A percentile compares a stretch with the other conserved stretches of the same genome.
These are phyloP conservation scores for Poecilia picta DNA, from an alignment of 2,797 vertebrate species.

Conservation along the genomic window DNA sequence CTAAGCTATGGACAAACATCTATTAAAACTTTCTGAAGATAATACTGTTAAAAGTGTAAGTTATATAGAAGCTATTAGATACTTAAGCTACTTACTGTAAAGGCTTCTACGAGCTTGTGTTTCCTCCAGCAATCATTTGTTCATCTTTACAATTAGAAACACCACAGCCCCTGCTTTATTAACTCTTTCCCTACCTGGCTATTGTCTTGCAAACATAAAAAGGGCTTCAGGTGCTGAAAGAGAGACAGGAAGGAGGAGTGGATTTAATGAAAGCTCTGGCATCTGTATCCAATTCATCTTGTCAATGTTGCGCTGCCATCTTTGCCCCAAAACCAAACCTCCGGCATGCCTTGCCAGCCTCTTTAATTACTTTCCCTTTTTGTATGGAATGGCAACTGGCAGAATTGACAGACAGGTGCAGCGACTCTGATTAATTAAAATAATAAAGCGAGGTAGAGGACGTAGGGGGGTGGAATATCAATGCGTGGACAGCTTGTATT, in stretches of 20 bases:
- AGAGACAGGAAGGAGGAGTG: conserved; percentile 29
- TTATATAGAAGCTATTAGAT: conserved; percentile 35
- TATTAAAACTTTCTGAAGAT: conserved; percentile 1
- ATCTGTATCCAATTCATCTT: conserved; percentile 79
- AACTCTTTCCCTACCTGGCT: conserved; percentile 71
- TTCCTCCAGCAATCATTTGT: conserved; percentile 69
- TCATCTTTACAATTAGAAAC: conserved; percentile 67
- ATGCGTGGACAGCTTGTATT: conserved; percentile 60
- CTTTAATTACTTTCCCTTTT: conserved; percentile 79
- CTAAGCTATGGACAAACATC: neutral
- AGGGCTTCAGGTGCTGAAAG: conserved; percentile 67
- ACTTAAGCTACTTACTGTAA: conserved; percentile 48
- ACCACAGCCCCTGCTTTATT: conserved; percentile 54
- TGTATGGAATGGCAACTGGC: conserved; percentile 58
- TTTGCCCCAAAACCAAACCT: conserved; percentile 75
- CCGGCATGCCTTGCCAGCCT: conserved; percentile 75
- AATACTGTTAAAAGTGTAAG: conserved; percentile 17
- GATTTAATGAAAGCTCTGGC: conserved; percentile 78
- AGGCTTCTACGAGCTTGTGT: conserved; percentile 37
- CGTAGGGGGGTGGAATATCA: conserved; percentile 55
- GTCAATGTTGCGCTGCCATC: conserved; percentile 65
- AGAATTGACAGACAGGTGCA: conserved; percentile 80
- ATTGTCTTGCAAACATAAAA: conserved; percentile 52
- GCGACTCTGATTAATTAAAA: conserved; percentile 83
- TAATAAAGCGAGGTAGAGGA: conserved; percentile 68